Evolutionary conservation across 2,113 vertebrate genomes (phyloP), one percentile per base, ranked within the genome.

Genomic region (Gymnorhina tibicen): DNA sequence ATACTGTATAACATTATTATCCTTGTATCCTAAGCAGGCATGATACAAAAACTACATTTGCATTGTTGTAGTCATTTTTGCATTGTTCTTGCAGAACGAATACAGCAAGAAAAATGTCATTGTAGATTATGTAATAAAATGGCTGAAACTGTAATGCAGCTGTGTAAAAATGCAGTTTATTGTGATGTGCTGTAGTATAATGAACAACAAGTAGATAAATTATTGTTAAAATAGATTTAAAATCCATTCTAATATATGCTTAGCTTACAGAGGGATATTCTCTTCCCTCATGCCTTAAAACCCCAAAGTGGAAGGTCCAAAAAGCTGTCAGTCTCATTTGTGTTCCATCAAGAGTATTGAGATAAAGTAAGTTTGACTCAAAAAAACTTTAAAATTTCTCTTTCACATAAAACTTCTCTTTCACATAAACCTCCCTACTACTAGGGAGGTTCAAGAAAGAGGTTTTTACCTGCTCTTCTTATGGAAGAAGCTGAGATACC

Each of bases 171-270:
- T 73, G 32, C 37, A 76, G 85, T 88, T 91, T 90, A 83, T 69
- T 46, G 22, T 76, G 75, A 83, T 66, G 50, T 83, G 62, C 70
- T 69, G 44, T 85, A 95, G 66, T 74, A 85, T 76, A 90, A 72
- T 91, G 59, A 70, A 79, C 49, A 72, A 35, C 69, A 94, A 85
- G 58, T 90, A 79, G 81, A 85, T 82, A 93, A 94, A 91, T 73
- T 93, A 73, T 46, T 87, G 58, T 95, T 94, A 91, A 96, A 96
- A 85, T 53, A 93, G 82, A 85, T 93, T 89, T 93, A 58, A 95
- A 85, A 73, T 79, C 58, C n/a, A 69, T 75, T 92, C 32, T 70
- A 60, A 7, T 53, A 24, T 59, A 52, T 68, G 56, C 44, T 75
- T 68, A 50, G 41, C 35, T 89, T 60, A 91, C 23, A 85, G 52